These are phyloP conservation scores for Ceryle rudis DNA, from an alignment of 2,797 vertebrate species.

Conservation along the genomic window DNA sequence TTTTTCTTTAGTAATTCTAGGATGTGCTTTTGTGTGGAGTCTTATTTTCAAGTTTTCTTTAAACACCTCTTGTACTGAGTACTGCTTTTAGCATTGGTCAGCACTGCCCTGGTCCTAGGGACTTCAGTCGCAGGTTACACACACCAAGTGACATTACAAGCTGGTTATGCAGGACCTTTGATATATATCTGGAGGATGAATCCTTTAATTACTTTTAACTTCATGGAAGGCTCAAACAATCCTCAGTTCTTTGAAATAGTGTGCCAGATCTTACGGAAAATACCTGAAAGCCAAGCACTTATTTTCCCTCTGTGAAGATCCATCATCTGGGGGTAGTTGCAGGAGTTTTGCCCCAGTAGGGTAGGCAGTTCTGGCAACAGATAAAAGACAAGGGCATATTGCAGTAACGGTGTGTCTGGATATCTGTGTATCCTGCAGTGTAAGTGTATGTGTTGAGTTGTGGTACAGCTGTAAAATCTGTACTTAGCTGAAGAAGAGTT, in stretches of 20 bases:
- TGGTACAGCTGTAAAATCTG: not conserved
- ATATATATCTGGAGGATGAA: not conserved
- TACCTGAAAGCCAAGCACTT: not conserved
- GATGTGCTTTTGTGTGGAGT: slow-evolving; percentile 8
- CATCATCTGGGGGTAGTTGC: not conserved
- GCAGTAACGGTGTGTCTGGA: not conserved
- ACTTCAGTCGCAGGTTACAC: not conserved
- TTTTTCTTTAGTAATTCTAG: not conserved
- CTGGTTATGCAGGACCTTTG: not conserved
- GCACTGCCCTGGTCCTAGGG: not conserved
- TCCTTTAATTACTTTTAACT: not conserved
- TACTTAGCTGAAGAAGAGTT: not conserved
- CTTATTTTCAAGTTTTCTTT: slow-evolving; percentile 29
- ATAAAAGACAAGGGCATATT: not conserved
- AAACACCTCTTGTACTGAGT: not conserved
- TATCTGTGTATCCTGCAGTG: not conserved
- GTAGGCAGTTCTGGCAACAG: not conserved
- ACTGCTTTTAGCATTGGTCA: not conserved
- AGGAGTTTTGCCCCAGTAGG: not conserved
- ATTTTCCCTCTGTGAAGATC: not conserved
- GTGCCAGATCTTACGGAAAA: not conserved
- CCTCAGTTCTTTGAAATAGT: not conserved
- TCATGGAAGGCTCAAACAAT: not conserved
- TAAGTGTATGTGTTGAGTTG: not conserved
- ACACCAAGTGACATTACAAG: not conserved